Conservation (phyloP, 2,888 invertebrate genomes). For the Chalcis sispes region DNA sequence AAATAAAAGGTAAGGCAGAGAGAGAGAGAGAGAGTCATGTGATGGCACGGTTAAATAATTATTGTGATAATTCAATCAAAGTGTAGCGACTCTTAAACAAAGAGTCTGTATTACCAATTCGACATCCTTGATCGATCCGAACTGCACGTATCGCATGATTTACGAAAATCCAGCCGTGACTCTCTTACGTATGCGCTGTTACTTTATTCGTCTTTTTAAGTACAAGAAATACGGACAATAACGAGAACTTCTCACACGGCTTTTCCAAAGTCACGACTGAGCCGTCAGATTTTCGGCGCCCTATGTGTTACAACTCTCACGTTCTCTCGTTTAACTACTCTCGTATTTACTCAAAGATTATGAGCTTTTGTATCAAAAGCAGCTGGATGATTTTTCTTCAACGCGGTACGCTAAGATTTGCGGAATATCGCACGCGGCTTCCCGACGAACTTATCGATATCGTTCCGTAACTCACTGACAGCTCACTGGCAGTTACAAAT, state of each 20-base stretch:
- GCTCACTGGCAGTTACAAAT: not conserved
- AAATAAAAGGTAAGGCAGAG: too few relatives aligned
- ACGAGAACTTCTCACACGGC: not conserved
- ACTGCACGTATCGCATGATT: slow-evolving; percentile 6
- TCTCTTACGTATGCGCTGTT: not conserved
- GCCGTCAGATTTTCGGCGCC: not conserved
- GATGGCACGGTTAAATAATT: too few relatives aligned
- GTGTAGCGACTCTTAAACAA: too few relatives aligned
- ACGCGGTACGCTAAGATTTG: not conserved
- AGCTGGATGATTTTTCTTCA: not conserved
- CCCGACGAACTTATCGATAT: not conserved
- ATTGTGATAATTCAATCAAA: too few relatives aligned
- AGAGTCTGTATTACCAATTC: slow-evolving; percentile 38
- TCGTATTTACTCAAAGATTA: slow-evolving; percentile 32
- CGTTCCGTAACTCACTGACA: not conserved
- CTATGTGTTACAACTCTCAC: not conserved
- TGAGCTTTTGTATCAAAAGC: not conserved
- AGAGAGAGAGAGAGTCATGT: too few relatives aligned
- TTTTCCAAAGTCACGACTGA: too few relatives aligned
- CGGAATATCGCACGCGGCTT: not conserved
- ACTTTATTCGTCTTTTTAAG: not conserved
- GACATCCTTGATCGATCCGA: slow-evolving; percentile 18
- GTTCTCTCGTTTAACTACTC: too few relatives aligned
- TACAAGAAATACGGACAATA: not conserved
- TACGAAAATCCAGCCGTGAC: not conserved